Base-by-base conservation (phyloP, 1,140 invertebrate species). In the Leptinotarsa texana region DNA sequence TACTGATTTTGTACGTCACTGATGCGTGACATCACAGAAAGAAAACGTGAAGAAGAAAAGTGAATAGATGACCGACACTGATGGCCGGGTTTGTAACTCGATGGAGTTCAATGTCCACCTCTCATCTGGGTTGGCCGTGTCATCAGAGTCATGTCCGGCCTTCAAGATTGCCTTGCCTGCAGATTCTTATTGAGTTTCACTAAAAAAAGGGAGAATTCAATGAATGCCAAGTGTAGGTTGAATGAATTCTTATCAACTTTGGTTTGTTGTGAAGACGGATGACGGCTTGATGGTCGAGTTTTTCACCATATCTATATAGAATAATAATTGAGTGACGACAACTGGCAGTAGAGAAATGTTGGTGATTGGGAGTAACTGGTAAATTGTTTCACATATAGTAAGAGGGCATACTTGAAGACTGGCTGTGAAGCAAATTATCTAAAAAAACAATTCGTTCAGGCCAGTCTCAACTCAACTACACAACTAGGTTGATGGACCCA, bases 101-200 rank as follows among this genome's bases (percentile, higher is more conserved):
- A 57, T 57, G 51, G 42, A 68, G 66, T 68, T 68, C 66, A 68
- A 68, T 68, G 66, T 68, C 66, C 66, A 68, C 15, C 42, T 18
- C 24, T 18, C n/a, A 68, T 33, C 66, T 68, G n/a, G 66, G 66
- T 68, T 68, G 24, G 15, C 66, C 66, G 66, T 68, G 66, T 68
- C 66, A 68, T 68, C 66, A 68, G 42, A 68, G 66, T 68, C 66
- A 68, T 68, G 33, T 68, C 66, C 66, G 66, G 66, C 66, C 66
- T 68, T 68, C 66, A 18, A 66, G 66, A 68, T 68, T 68, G 66
- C 66, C 66, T 68, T 68, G 66, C 66, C 66, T 68, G 66, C 66
- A 68, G 66, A 68, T 18, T 68, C 42, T 68, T 18, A 57, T 57
- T 57, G 51, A 15, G 51, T 13, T 2, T 57, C 51, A 57, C 51